Evolutionary conservation across 2,797 vertebrate species (phyloP).

Genomic region (Masticophis lateralis): DNA sequence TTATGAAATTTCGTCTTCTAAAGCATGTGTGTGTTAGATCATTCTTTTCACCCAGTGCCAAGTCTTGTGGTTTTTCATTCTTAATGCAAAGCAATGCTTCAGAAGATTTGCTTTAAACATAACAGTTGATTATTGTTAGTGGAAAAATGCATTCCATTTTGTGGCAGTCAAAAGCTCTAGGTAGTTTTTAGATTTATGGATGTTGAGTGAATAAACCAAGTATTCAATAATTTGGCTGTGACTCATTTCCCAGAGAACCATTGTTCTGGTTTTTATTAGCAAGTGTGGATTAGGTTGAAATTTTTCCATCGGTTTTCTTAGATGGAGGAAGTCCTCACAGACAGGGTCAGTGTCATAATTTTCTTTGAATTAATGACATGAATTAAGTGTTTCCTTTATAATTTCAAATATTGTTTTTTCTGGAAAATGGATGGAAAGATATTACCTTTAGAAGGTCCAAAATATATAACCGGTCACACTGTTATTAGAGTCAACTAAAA

Average conservation of each 20-base stretch:
- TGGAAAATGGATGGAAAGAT: neutral
- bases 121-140: neutral
- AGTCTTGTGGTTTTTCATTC: conserved; percentile 10
- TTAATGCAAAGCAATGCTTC: conserved; percentile 4
- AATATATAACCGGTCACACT: neutral
- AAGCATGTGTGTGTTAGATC: neutral
- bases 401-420: neutral
- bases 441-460: neutral
- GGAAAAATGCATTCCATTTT: neutral
- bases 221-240: neutral
- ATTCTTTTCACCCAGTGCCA: neutral
- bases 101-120: conserved; percentile 11
- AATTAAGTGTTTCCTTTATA: neutral
- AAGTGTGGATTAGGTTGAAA: neutral
- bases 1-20: conserved; percentile 26
- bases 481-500: neutral
- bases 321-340: neutral
- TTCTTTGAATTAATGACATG: neutral
- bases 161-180: neutral
- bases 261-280: neutral
- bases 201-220: conserved; percentile 9
- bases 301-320: neutral
- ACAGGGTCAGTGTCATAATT: neutral
- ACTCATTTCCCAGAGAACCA: neutral
- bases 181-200: neutral